Evolutionary conservation across 2,797 vertebrate genomes (phyloP), one percentile per base, ranked within the genome.

Genomic region (Gymnothorax reevesii): DNA sequence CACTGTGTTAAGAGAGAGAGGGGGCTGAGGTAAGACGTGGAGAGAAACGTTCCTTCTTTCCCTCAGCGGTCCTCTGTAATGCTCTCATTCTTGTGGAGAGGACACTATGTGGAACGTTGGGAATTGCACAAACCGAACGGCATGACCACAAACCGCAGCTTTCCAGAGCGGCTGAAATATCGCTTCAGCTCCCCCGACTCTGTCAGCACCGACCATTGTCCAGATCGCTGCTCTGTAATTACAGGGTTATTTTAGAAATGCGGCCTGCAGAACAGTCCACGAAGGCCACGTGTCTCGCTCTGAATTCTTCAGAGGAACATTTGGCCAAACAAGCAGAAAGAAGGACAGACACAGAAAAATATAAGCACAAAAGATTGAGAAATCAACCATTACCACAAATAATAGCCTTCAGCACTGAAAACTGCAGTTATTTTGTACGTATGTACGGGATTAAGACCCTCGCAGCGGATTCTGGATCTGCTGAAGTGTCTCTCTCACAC

Each of bases 271-370:
- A 86, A 89, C 87, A 94, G 94, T 64, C 75, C 33, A 27, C 62
- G 60, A 10, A 4, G 73, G 73, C 13, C 73, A 49, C 49, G 73
- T 87, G 93, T 92, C 94, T 92, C 73, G 83, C 90, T 88, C 90
- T 88, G 49, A 92, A 94, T 94, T 94, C 92, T 92, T 93, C 92
- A 89, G 87, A 57, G 91, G 94, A 95, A 95, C 94, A 95, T 94
- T 92, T 94, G 95, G 93, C 94, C 93, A 88, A 91, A 88, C 59
- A 85, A 20, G 57, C 15, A 73, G n/a, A 12, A 49, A 49, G 62
- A 84, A 54, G 57, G 54, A 12, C 20, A 25, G 52, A 57, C 49
- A 71, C 20, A 13, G 42, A 69, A 62, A 55, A 54, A 57, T 22
- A 73, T 52, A 57, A 22, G 12, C 12, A 8, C 52, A 27, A 9